A percentile compares a stretch with the other conserved stretches of the same genome.
Evolutionary conservation across 2,113 vertebrate genomes (phyloP).

Genomic region (Potamarius usumacintae): DNA sequence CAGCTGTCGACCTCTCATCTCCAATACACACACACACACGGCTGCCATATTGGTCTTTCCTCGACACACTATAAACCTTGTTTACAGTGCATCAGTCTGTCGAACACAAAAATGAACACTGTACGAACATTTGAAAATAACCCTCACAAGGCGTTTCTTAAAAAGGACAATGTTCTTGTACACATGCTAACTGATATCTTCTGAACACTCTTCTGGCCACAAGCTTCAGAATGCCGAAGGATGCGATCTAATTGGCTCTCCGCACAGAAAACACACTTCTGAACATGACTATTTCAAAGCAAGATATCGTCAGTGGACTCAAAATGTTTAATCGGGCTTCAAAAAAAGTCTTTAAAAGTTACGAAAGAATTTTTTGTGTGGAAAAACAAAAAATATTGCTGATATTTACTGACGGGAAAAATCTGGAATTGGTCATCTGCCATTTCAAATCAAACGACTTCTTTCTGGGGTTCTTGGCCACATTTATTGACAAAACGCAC

Average conservation of each 20-base stretch:
- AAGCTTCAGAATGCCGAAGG: background rate
- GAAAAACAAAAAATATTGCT: too few species aligned
- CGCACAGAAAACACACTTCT: background rate
- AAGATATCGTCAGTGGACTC: background rate
- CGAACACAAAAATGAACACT: background rate
- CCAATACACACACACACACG: slow-evolving; percentile 24
- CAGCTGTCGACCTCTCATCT: slow-evolving; percentile 48
- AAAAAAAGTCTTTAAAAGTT: too few species aligned
- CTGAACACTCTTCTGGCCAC: background rate
- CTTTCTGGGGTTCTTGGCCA: background rate
- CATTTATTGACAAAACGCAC: background rate
- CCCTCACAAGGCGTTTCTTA: background rate
- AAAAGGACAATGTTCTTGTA: background rate
- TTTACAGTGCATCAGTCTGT: background rate
- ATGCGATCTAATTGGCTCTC: background rate
- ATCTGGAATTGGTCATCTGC: background rate
- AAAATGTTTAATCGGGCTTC: too few species aligned
- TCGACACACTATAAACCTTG: background rate
- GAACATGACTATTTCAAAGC: background rate
- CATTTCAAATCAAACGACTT: background rate
- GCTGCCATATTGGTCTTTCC: background rate
- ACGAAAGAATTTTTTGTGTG: background rate
- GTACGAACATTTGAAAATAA: background rate
- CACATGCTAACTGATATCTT: background rate
- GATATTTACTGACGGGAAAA: too few species aligned